phyloP scores from a whole-genome alignment of 2,113 vertebrate species.

The cattle (Bos taurus) region ARS-UCD2.0 NC_037330.1:25893501-25894000 shows the following conservation, averaged over 20 bases:
- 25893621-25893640: neutral
- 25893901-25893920: constrained; percentile 51
- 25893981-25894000: neutral
- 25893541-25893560: constrained; percentile 2
- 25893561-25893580: neutral
- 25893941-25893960: neutral
- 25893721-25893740: constrained; percentile 60
- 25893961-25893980: constrained; percentile 43
- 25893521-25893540: neutral
- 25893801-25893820: constrained; percentile 67
- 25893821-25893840: constrained; percentile 30
- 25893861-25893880: constrained; percentile 38
- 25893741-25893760: constrained; percentile 53
- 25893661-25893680: neutral
- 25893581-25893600: constrained; percentile 14
- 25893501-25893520: neutral
- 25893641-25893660: neutral
- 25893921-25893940: constrained; percentile 27
- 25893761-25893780: constrained; percentile 16
- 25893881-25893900: constrained; percentile 66
- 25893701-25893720: constrained; percentile 45
- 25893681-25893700: neutral
- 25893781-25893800: constrained; percentile 48
- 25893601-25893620: neutral
- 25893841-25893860: constrained; percentile 69